Evolutionary conservation across 64 coral and sea anemone species (phyloP), one percentile per base, ranked within the genome.

Genomic region (Montipora foliosa): DNA sequence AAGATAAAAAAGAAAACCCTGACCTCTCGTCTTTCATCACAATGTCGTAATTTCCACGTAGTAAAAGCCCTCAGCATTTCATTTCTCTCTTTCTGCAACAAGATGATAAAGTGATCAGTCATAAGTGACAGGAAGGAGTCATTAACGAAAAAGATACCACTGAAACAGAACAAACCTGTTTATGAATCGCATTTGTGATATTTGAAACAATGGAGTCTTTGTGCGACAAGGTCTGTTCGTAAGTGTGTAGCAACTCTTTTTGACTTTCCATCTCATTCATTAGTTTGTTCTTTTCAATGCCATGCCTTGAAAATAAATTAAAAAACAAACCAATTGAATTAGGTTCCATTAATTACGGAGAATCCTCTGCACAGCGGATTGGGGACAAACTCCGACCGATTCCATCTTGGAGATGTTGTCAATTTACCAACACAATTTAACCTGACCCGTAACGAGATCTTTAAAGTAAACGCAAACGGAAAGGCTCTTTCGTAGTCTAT

Each of bases 201-300:
- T 99, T 99, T 61, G 95, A 57, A 8, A 99, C 91, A 49, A 99
- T 99, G 6, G 77, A 91, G 64, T 99, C 98, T 87, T 99, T 99
- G 68, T 92, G 95, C 8, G 62, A 19, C 19, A 99, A 20, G 44
- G 95, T 96, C 89, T 94, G 92, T 73, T 99, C 98, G 87, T 96
- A 99, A 2, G 98, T 99, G 19, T 87, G 82, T 55, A 99, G 68
- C 59, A 99, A 79, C 48, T 99, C 98, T 67, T 99, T 99, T 72
- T 95, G 90, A 60, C 95, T 89, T 74, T 99, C 95, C 80, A 99
- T 87, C 58, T 99, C 98, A 93, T 96, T 99, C 52, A 96, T 76
- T 16, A 96, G 79, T 87, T 92, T 99, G 79, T 99, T 96, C 91
- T 91, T 92, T 77, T 99, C 98, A 85, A 77, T 75, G 50, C 75